Percentiles rank a stretch among this genome's conserved stretches.
These are phyloP conservation scores for Hyperoodon ampullatus DNA, from an alignment of 2,113 vertebrate genomes.

Conservation along the genomic window DNA sequence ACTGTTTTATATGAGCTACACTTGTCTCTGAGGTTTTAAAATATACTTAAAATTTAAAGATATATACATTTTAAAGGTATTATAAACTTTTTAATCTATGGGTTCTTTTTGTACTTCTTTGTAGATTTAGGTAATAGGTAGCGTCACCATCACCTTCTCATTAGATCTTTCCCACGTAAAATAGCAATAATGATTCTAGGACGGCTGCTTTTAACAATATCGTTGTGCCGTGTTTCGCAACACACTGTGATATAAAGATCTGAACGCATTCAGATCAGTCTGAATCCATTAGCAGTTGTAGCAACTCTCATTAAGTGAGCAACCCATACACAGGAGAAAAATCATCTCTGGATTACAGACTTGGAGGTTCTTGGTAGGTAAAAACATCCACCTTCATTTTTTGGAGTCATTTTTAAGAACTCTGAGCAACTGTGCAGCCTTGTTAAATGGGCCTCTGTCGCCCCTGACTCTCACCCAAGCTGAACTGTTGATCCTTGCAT, in stretches of 20 bases:
- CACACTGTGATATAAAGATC: background rate
- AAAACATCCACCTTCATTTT: background rate
- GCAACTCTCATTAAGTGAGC: background rate
- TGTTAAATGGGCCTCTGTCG: background rate
- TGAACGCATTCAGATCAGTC: background rate
- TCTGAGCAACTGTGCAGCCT: background rate
- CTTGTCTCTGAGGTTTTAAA: background rate
- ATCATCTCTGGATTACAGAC: background rate
- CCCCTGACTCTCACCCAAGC: background rate
- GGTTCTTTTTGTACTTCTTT: background rate
- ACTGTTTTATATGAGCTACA: slow-evolving; percentile 24
- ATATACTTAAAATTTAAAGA: background rate
- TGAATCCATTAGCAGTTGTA: background rate
- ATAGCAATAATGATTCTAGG: background rate
- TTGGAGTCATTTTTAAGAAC: background rate
- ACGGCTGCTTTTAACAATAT: background rate
- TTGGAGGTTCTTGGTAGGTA: background rate
- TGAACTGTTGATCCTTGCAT: background rate
- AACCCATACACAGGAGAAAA: background rate
- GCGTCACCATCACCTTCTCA: background rate
- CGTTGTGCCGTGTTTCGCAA: background rate
- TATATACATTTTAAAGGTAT: background rate
- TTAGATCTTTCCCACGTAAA: background rate
- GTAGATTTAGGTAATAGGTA: background rate
- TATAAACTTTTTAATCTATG: background rate